Conservation (phyloP, 2,797 vertebrate genomes). For the Pangasius djambal region DNA sequence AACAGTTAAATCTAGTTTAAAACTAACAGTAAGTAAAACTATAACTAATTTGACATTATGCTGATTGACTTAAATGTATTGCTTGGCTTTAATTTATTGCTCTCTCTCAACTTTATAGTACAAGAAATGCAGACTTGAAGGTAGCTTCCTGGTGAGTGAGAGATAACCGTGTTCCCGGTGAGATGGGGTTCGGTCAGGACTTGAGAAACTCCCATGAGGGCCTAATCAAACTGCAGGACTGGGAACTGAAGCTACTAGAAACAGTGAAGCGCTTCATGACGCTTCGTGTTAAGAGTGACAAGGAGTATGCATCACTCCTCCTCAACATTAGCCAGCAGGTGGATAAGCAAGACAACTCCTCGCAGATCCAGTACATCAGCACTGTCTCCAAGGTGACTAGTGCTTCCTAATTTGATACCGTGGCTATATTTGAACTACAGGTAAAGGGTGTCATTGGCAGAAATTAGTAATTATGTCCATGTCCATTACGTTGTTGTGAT, state of each 20-base stretch:
- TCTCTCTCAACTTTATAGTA: slow-evolving; percentile 7
- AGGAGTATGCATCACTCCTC: slow-evolving; percentile 92
- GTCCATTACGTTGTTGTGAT: no score
- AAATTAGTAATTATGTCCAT: neutral
- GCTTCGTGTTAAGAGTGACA: slow-evolving; percentile 93
- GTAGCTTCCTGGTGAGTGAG: slow-evolving; percentile 60
- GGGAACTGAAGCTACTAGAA: slow-evolving; percentile 94
- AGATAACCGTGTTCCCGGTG: slow-evolving; percentile 65
- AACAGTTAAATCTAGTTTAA: neutral
- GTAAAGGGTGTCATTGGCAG: neutral
- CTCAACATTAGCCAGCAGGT: slow-evolving; percentile 94
- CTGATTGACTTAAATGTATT: neutral
- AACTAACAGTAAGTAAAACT: neutral
- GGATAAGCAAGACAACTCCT: slow-evolving; percentile 86
- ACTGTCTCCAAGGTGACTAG: slow-evolving; percentile 89
- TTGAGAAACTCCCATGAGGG: slow-evolving; percentile 93
- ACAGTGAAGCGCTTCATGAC: slow-evolving; percentile 97
- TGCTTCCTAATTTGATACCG: neutral
- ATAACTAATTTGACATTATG: neutral
- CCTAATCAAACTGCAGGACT: slow-evolving; percentile 95
- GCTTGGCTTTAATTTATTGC: neutral
- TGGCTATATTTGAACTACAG: neutral
- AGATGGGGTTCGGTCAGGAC: slow-evolving; percentile 96
- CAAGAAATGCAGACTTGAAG: slow-evolving; percentile 75
- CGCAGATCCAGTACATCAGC: slow-evolving; percentile 88